A percentile compares a stretch with the other conserved stretches of the same genome.
Evolutionary conservation across 2,113 vertebrate species (phyloP).

Genomic region (Lophotis ruficrista): DNA sequence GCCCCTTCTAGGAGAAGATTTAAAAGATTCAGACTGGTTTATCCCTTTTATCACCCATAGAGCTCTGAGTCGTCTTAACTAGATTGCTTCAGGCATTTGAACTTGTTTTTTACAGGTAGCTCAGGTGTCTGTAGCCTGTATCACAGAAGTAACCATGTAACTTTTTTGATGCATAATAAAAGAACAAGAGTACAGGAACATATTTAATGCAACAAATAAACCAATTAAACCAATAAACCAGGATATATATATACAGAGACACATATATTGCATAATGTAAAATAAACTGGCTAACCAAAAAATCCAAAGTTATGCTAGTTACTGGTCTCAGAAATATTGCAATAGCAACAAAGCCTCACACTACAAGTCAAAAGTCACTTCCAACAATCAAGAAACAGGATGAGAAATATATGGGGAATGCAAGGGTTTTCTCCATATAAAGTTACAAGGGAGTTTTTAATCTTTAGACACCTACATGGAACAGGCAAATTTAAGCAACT

Average conservation of each 20-base stretch:
- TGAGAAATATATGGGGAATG: neutral
- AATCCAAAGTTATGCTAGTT: neutral
- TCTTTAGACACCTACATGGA: neutral
- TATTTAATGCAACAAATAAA: neutral
- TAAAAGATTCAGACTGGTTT: neutral
- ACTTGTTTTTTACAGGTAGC: neutral
- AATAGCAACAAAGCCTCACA: neutral
- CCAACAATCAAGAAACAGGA: neutral
- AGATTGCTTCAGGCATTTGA: neutral
- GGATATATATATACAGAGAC: fast-evolving
- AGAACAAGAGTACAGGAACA: neutral
- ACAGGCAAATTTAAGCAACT: neutral
- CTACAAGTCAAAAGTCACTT: neutral
- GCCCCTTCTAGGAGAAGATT: neutral
- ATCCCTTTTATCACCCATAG: neutral
- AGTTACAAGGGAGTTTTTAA: neutral
- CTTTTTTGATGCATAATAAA: neutral
- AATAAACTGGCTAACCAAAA: neutral
- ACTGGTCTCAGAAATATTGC: neutral
- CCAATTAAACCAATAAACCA: neutral
- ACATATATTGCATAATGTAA: neutral
- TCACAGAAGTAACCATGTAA: neutral
- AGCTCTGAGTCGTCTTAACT: fast-evolving
- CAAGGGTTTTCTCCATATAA: neutral
- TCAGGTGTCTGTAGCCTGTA: neutral